Evolutionary conservation across 1,140 invertebrate genomes (phyloP).

Genomic region (Lucilia sericata): DNA sequence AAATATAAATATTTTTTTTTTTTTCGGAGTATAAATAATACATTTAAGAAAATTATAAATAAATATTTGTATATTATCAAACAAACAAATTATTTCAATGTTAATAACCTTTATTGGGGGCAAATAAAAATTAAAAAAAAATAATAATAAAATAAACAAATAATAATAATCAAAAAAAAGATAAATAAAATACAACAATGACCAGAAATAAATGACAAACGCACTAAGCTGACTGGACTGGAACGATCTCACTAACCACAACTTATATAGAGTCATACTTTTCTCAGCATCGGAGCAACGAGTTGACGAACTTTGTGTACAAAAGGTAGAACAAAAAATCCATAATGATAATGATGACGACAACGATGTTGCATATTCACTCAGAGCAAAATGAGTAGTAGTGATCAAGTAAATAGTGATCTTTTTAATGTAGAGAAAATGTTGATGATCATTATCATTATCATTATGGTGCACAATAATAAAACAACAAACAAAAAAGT

Average conservation of each 20-base stretch:
- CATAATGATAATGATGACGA: too few relatives aligned
- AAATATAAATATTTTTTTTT: background rate
- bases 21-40: background rate
- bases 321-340: background rate
- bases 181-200: background rate
- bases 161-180: background rate
- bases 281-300: background rate
- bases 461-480: background rate
- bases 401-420: too few relatives aligned
- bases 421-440: too few relatives aligned
- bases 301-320: background rate
- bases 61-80: background rate
- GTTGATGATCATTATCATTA: background rate
- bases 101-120: constrained; percentile 26
- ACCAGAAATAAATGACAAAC: background rate
- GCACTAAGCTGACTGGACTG: too few relatives aligned
- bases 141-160: constrained; percentile 4
- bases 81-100: constrained; percentile 27
- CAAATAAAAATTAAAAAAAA: constrained; percentile 18
- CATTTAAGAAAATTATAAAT: background rate
- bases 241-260: too few relatives aligned
- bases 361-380: too few relatives aligned
- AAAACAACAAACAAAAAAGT: background rate
- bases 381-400: too few relatives aligned
- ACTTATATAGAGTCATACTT: background rate